Evolutionary conservation across 2,113 vertebrate species (phyloP).

Genomic region (Siphamia tubifer): DNA sequence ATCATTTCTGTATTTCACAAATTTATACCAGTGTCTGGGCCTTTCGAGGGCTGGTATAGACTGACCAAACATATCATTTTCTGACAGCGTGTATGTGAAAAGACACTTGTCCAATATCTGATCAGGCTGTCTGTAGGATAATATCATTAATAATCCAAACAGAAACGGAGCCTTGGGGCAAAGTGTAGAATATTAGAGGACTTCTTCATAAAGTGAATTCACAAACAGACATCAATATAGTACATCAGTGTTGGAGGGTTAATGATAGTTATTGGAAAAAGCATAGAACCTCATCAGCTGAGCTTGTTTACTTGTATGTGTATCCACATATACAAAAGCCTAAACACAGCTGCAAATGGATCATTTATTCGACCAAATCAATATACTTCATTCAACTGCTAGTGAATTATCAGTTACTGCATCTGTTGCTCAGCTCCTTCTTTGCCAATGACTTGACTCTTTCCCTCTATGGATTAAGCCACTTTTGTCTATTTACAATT

Average conservation of each 20-base stretch:
- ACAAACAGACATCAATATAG: conserved; percentile 23
- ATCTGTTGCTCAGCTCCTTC: conserved; percentile 58
- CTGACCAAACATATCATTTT: conserved; percentile 23
- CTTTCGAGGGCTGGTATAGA: no score
- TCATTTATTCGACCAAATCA: conserved; percentile 41
- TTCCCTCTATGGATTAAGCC: conserved; percentile 58
- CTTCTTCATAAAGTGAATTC: conserved; percentile 47
- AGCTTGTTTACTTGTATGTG: conserved; percentile 8
- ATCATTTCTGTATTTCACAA: no score
- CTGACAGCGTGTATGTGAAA: conserved; percentile 17
- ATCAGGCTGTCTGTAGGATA: conserved; percentile 23
- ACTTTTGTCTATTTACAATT: conserved; percentile 76
- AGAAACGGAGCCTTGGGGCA: conserved; percentile 26
- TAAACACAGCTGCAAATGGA: conserved; percentile 11
- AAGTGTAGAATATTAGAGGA: conserved; percentile 36
- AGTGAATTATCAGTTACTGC: conserved; percentile 64
- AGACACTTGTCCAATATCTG: conserved; percentile 4
- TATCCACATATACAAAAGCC: background rate
- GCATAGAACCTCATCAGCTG: conserved; percentile 1
- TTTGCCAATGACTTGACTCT: conserved; percentile 51
- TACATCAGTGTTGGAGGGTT: background rate
- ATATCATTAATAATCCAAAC: conserved; percentile 7
- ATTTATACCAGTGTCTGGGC: no score
- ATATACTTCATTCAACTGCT: conserved; percentile 53
- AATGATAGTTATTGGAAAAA: conserved; percentile 21